These are phyloP conservation scores for Hedychridium roseum DNA, from an alignment of 2,888 invertebrate genomes.

Conservation along the genomic window DNA sequence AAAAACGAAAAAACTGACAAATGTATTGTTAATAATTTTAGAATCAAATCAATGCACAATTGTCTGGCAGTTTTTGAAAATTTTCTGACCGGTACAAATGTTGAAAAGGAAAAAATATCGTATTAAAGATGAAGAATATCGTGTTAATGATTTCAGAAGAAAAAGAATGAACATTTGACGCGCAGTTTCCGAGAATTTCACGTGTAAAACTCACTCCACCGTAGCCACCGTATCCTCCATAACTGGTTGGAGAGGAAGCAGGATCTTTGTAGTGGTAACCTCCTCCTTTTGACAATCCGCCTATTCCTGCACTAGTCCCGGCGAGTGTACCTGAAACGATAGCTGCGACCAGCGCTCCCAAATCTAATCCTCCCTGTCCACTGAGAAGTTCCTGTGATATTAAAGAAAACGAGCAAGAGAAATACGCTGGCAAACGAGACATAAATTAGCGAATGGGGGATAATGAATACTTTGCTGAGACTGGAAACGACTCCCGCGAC, in stretches of 20 bases:
- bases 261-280: constrained; percentile 18
- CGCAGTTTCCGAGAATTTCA: too few species aligned
- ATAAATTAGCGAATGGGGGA: background rate
- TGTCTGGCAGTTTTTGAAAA: background rate
- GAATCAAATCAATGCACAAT: constrained; percentile 2
- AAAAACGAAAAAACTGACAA: too few species aligned
- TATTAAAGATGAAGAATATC: too few species aligned
- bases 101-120: background rate
- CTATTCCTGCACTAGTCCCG: constrained; percentile 55
- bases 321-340: constrained; percentile 53
- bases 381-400: constrained; percentile 41
- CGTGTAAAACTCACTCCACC: constrained; percentile 27
- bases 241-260: constrained; percentile 28
- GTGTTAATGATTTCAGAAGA: too few species aligned
- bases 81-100: background rate
- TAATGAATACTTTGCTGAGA: constrained; percentile 51
- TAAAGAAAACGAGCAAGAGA: constrained; percentile 2
- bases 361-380: constrained; percentile 39
- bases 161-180: too few species aligned
- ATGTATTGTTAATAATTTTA: too few species aligned
- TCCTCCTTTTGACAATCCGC: constrained; percentile 32
- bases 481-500: constrained; percentile 48
- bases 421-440: background rate
- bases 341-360: constrained; percentile 48
- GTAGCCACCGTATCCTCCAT: constrained; percentile 26